These are phyloP conservation scores for Valencia hispanica DNA, from an alignment of 2,797 vertebrate genomes.

Conservation along the genomic window DNA sequence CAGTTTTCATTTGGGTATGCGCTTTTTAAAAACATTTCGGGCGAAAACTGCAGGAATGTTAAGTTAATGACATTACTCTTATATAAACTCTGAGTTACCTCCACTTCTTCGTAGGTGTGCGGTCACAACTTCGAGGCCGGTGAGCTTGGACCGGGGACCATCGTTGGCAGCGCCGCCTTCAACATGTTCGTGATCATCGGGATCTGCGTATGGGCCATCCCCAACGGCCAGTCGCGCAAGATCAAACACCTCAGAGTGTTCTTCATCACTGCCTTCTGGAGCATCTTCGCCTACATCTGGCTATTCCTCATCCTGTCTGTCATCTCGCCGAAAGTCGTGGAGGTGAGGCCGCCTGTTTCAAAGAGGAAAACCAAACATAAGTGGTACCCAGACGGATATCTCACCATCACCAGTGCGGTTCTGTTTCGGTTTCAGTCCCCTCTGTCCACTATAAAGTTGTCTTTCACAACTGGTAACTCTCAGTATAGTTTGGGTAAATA, in stretches of 20 bases:
- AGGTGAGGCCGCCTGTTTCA: conserved; percentile 47
- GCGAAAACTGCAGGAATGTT: too few relatives aligned
- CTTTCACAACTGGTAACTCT: neutral
- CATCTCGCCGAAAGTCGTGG: conserved; percentile 87
- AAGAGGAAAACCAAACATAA: neutral
- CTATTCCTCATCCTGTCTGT: conserved; percentile 90
- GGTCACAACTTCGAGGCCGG: conserved; percentile 88
- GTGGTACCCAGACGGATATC: neutral
- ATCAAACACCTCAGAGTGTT: conserved; percentile 92
- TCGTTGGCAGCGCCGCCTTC: conserved; percentile 92
- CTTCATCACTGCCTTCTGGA: conserved; percentile 92
- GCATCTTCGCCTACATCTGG: conserved; percentile 94
- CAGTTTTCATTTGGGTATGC: too few relatives aligned
- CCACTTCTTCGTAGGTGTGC: conserved; percentile 74
- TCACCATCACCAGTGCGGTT: neutral
- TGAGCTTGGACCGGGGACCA: conserved; percentile 88
- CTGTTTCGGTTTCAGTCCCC: too few relatives aligned
- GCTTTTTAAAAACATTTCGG: too few relatives aligned
- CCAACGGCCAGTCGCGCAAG: conserved; percentile 82
- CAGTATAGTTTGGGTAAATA: too few relatives aligned
- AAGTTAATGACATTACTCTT: too few relatives aligned
- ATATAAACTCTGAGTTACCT: rapidly evolving
- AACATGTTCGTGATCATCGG: conserved; percentile 95
- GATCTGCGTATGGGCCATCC: conserved; percentile 88
- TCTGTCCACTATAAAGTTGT: neutral